Evolutionary conservation across 2,888 invertebrate species (phyloP), one percentile per base, ranked within the genome.

Genomic region (Drosophila aldrichi): DNA sequence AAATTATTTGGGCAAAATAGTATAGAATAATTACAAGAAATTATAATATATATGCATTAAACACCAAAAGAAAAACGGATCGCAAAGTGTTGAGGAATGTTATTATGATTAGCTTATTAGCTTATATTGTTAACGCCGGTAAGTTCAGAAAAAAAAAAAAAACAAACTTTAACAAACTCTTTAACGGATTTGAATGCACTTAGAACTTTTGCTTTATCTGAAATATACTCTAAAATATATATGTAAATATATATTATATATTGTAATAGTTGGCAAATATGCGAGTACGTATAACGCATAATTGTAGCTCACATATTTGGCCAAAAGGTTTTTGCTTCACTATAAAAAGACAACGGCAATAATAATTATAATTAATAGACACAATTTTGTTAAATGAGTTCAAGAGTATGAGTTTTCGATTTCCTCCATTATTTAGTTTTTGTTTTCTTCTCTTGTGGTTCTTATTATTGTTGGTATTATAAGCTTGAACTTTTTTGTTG

Each of bases 51-150:
- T 44, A 73, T 32, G 58, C 70, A 70, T 62, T 43, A 16, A 38
- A 52, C 38, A 41, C 40, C 58, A 49, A 54, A 76, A 79, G 68
- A 48, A 73, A 65, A 67, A 69, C 67, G 79, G 77, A 52, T 70
- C 67, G 67, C 74, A 79, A 87, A 80, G 82, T 87, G 78, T 90
- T 89, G 89, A 91, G 91, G 91, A 91, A 91, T 91, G 91, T 91
- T 88, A 88, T 86, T 86, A 90, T 84, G 86, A 79, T 72, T 73
- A 78, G 77, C 77, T 78, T 77, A 79, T 72, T 73, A 78, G 77
- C 77, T 78, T 77, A 77, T 62, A 74, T 70, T 56, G 57, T 68
- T 70, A 54, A 77, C 70, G 75, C 77, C 65, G 77, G 68, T 62
- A 74, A 78, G 79, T 79, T 77, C 63, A 82, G 80, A 88, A 78